phyloP scores from a whole-genome alignment of 2,113 vertebrate genomes.

The Protomyctophum bolini region DNA sequence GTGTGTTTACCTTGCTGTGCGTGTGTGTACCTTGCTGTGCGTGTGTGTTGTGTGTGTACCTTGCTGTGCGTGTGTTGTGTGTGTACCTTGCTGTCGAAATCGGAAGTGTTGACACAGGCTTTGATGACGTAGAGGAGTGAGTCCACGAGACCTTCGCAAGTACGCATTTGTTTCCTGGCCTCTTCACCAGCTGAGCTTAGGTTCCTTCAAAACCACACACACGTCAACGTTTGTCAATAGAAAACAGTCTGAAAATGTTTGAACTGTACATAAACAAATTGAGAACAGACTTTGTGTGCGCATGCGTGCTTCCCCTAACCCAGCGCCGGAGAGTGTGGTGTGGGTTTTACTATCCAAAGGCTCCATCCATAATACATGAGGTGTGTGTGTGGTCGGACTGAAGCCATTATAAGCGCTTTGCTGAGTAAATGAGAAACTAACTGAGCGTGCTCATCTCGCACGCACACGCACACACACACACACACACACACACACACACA shows the following conservation, averaged over 20 bases:
- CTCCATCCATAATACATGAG: constrained; percentile 59
- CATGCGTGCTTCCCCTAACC: not conserved
- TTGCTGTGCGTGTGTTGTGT: constrained; percentile 14
- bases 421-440: constrained; percentile 43
- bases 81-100: constrained; percentile 97
- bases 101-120: constrained; percentile 95
- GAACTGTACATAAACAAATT: constrained; percentile 25
- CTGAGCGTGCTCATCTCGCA: not conserved
- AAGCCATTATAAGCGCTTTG: constrained; percentile 40
- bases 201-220: constrained; percentile 79
- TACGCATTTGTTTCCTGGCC: constrained; percentile 94
- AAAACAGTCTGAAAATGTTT: not conserved
- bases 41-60: too few relatives aligned
- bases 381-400: constrained; percentile 46
- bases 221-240: constrained; percentile 38
- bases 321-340: constrained; percentile 25
- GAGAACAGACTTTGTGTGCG: constrained; percentile 19
- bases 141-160: constrained; percentile 94
- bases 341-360: constrained; percentile 27
- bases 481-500: not conserved
- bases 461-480: not conserved
- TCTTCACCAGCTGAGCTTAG: constrained; percentile 97
- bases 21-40: not conserved
- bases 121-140: constrained; percentile 96
- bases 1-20: not conserved